These are phyloP conservation scores for Anastatus disparis DNA, from an alignment of 1,140 invertebrate species.

Conservation along the genomic window DNA sequence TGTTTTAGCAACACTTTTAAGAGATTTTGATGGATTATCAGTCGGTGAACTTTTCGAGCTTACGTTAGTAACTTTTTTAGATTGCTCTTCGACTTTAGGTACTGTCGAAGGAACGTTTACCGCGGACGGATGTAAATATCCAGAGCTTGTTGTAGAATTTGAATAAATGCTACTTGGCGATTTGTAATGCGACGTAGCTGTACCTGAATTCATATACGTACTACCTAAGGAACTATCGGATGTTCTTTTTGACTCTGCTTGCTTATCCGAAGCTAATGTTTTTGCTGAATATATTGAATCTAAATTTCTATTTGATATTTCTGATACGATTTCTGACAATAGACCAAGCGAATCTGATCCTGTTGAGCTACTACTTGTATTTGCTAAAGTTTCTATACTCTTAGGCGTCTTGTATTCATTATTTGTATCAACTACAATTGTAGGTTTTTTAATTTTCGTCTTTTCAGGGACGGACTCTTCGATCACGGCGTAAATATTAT, in stretches of 20 bases:
- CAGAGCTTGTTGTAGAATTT: conserved; percentile 76
- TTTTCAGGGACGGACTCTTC: conserved; percentile 70
- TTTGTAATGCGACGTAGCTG: conserved; percentile 63
- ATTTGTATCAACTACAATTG: conserved; percentile 63
- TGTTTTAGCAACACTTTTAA: too few species aligned
- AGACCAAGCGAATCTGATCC: conserved; percentile 73
- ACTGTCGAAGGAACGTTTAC: conserved; percentile 65
- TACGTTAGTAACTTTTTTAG: too few species aligned
- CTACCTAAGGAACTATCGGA: neutral
- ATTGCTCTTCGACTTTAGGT: neutral
- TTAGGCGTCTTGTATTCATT: conserved; percentile 59
- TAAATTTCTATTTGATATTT: conserved; percentile 85
- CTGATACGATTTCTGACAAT: conserved; percentile 85
- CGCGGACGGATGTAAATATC: conserved; percentile 77
- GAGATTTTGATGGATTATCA: too few species aligned
- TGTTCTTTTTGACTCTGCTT: conserved; percentile 49
- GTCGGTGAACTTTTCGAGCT: too few species aligned
- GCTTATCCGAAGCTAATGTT: conserved; percentile 65
- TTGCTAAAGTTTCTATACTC: neutral
- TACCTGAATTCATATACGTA: neutral
- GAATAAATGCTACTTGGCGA: conserved; percentile 71
- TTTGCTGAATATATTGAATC: conserved; percentile 87
- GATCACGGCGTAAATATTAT: conserved; percentile 89
- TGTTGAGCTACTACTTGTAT: neutral
- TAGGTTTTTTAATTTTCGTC: neutral